These are phyloP conservation scores for Bombus superbus DNA, from an alignment of 1,140 invertebrate species.

Conservation along the genomic window DNA sequence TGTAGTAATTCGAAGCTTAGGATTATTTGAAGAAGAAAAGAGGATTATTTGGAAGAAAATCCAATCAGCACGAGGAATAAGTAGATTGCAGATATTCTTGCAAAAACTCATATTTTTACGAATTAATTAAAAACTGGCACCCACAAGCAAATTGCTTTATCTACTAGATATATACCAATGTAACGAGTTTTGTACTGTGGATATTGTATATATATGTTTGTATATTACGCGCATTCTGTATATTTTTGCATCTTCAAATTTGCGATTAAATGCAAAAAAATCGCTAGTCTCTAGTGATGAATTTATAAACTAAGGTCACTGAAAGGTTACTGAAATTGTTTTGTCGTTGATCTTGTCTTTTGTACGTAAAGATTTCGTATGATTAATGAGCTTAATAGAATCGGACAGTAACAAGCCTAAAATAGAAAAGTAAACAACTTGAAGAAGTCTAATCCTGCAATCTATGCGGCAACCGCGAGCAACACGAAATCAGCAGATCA, in stretches of 20 bases:
- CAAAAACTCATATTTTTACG: too few relatives aligned
- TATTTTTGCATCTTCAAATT: not conserved
- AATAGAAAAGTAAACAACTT: not conserved
- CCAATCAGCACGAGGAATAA: not conserved
- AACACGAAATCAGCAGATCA: conserved; percentile 37
- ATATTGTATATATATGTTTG: too few relatives aligned
- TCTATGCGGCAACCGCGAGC: not conserved
- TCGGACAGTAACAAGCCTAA: not conserved
- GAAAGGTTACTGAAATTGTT: not conserved
- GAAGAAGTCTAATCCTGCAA: conserved; percentile 1
- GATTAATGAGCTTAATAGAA: not conserved
- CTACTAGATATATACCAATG: too few relatives aligned
- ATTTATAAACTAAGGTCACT: not conserved
- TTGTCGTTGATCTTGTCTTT: too few relatives aligned
- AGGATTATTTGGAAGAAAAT: not conserved
- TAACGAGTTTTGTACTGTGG: too few relatives aligned
- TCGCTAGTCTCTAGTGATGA: not conserved
- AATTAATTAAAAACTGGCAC: too few relatives aligned
- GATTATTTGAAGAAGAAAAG: not conserved
- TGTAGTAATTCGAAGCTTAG: not conserved
- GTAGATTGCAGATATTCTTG: too few relatives aligned
- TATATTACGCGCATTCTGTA: too few relatives aligned
- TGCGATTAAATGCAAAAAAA: not conserved
- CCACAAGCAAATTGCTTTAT: too few relatives aligned
- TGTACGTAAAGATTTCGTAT: not conserved